A percentile compares a stretch with the other conserved stretches of the same genome.
These are phyloP conservation scores for Rhabdomys pumilio DNA, from an alignment of 2,797 vertebrate genomes.

Conservation along the genomic window DNA sequence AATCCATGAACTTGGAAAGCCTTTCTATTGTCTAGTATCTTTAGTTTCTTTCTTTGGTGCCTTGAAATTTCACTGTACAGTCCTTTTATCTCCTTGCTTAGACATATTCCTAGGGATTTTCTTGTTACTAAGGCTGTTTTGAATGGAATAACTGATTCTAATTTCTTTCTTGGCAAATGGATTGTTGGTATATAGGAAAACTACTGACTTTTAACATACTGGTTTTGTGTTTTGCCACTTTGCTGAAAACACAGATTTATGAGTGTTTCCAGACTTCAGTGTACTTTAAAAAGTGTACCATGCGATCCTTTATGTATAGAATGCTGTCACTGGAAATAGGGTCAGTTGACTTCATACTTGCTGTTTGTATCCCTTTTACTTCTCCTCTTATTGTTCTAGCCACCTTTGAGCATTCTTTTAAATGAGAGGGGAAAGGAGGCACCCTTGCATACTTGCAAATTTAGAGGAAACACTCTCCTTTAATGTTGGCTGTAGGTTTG, in stretches of 20 bases:
- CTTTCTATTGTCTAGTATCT: background rate
- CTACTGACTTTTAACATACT: background rate
- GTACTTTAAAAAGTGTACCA: background rate
- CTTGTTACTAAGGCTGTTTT: background rate
- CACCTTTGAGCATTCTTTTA: background rate
- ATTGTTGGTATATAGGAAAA: background rate
- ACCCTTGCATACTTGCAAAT: background rate
- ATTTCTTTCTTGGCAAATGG: background rate
- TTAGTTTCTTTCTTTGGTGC: background rate
- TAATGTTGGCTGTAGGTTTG: background rate
- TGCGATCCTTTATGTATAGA: background rate
- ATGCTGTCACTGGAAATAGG: background rate
- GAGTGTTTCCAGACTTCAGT: background rate
- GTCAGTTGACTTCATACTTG: background rate
- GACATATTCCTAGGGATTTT: background rate
- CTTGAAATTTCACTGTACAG: background rate
- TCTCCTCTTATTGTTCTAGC: background rate
- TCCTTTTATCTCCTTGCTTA: background rate
- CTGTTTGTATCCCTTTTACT: background rate
- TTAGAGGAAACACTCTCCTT: background rate
- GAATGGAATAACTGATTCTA: background rate
- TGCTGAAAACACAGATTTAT: background rate
- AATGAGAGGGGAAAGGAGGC: background rate
- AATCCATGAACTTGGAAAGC: background rate
- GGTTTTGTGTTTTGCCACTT: background rate